phyloP scores from a whole-genome alignment of 2,113 vertebrate genomes.

The Zootoca vivipara region DNA sequence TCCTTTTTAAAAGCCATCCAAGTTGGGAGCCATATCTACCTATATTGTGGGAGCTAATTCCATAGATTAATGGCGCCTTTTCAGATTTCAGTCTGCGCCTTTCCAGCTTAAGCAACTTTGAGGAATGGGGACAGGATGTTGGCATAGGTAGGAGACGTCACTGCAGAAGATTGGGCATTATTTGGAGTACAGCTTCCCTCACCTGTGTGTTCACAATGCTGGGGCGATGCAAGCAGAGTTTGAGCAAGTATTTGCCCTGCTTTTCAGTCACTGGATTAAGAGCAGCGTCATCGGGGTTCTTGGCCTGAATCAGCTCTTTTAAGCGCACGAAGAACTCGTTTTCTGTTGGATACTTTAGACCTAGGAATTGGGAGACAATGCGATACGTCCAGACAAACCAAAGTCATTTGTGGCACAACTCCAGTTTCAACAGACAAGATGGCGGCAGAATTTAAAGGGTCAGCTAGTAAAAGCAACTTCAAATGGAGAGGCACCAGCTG shows the following conservation, averaged over 20 bases:
- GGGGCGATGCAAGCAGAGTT: neutral
- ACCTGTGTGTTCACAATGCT: neutral
- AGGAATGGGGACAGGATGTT: neutral
- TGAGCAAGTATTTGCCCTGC: neutral
- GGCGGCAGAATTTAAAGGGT: too few species aligned
- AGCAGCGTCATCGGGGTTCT: neutral
- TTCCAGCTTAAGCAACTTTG: too few species aligned
- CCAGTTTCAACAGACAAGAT: neutral
- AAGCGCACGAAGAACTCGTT: conserved; percentile 13
- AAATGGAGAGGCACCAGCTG: neutral
- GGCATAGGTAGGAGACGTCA: neutral
- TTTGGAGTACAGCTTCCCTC: neutral
- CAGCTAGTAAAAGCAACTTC: neutral
- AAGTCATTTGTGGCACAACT: neutral
- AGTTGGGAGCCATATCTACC: too few species aligned
- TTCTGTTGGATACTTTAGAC: neutral
- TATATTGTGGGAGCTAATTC: too few species aligned
- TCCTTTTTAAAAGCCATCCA: too few species aligned
- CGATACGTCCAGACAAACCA: neutral
- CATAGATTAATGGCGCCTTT: too few species aligned
- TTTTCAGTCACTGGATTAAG: neutral
- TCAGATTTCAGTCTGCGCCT: too few species aligned
- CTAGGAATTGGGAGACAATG: neutral
- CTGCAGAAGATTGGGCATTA: too few species aligned
- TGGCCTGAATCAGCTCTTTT: neutral